phyloP scores from a whole-genome alignment of 2,888 invertebrate species.

The Lasius platythorax region DNA sequence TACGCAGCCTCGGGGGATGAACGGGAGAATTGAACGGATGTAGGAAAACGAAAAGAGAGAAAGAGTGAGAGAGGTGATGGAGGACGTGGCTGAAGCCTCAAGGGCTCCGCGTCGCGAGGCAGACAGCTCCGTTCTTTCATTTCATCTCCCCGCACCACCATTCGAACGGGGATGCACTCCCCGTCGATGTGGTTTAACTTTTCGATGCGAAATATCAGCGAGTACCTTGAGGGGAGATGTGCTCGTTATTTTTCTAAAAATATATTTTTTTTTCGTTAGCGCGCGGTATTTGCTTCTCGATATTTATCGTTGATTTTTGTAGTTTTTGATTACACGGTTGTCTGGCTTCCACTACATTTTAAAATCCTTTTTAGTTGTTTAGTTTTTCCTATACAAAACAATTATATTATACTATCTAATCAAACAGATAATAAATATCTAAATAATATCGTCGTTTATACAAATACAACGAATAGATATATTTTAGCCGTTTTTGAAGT shows the following conservation, averaged over 20 bases:
- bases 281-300: background rate
- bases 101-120: slow-evolving; percentile 75
- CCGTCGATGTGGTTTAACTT: slow-evolving; percentile 50
- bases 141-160: slow-evolving; percentile 35
- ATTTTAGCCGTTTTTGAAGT: background rate
- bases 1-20: slow-evolving; percentile 79
- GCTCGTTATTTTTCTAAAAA: slow-evolving; percentile 29
- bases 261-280: slow-evolving; percentile 27
- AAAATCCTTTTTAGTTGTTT: background rate
- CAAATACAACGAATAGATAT: background rate
- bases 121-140: slow-evolving; percentile 69
- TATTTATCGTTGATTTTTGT: slow-evolving; percentile 21
- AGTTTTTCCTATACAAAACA: background rate
- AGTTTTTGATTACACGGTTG: background rate
- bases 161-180: slow-evolving; percentile 31
- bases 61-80: slow-evolving; percentile 45
- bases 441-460: background rate
- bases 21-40: slow-evolving; percentile 73
- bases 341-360: background rate
- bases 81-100: slow-evolving; percentile 73
- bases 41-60: slow-evolving; percentile 56
- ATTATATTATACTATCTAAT: background rate
- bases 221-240: slow-evolving; percentile 36
- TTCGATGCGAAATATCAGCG: slow-evolving; percentile 44
- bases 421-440: background rate